Evolutionary conservation across 2,113 vertebrate genomes (phyloP).

Genomic region (Saimiri boliviensis): DNA sequence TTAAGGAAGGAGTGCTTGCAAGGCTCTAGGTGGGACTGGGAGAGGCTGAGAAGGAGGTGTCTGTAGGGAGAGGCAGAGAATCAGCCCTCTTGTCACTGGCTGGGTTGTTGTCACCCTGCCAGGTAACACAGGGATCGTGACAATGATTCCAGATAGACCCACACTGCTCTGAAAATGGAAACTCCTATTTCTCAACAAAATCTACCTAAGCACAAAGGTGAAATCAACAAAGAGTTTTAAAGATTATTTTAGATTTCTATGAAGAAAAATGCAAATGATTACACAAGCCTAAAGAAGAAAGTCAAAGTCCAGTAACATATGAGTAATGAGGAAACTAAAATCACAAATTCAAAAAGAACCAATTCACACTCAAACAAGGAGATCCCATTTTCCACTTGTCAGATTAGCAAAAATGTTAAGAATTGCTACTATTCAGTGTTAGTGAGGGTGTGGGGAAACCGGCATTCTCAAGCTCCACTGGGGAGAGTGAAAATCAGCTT

Average conservation of each 20-base stretch:
- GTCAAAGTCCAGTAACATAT: background rate
- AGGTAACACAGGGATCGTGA: background rate
- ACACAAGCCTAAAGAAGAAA: background rate
- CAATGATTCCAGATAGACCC: background rate
- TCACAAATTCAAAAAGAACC: background rate
- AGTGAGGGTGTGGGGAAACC: background rate
- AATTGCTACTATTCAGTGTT: background rate
- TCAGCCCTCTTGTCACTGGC: background rate
- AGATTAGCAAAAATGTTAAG: background rate
- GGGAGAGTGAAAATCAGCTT: background rate
- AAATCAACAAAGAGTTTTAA: background rate
- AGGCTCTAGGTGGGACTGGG: background rate
- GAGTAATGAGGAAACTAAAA: background rate
- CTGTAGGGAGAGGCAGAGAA: background rate
- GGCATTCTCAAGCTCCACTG: rapidly evolving
- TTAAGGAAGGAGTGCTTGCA: background rate
- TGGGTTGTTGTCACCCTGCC: background rate
- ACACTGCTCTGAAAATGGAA: background rate
- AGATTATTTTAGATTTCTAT: slow-evolving; percentile 1
- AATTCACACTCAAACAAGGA: background rate
- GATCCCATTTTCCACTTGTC: background rate
- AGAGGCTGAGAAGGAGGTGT: background rate
- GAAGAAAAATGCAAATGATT: background rate
- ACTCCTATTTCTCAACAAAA: slow-evolving; percentile 44
- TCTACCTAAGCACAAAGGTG: slow-evolving; percentile 25